These are phyloP conservation scores for Gallinago jamesoni DNA, from an alignment of 2,113 vertebrate species.

Conservation along the genomic window DNA sequence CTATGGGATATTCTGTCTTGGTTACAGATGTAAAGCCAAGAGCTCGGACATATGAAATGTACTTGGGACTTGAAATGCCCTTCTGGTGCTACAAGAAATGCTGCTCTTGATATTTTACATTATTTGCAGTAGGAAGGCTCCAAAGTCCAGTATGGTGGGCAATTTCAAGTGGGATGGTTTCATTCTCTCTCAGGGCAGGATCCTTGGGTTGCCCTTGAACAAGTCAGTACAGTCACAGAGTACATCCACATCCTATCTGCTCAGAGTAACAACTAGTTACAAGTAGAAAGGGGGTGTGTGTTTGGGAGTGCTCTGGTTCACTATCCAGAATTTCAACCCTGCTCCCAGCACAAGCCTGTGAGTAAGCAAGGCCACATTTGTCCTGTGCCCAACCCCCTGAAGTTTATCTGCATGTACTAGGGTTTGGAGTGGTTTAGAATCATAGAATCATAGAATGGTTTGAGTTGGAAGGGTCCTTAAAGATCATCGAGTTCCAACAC, in stretches of 20 bases:
- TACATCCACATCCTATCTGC: neutral
- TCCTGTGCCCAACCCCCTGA: neutral
- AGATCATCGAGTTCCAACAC: no score
- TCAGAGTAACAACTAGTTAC: neutral
- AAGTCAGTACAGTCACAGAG: neutral
- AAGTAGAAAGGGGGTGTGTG: neutral
- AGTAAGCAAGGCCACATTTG: neutral
- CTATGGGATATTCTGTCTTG: neutral
- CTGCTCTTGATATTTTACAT: neutral
- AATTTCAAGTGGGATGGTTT: neutral
- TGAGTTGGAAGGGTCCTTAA: no score
- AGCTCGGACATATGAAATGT: neutral
- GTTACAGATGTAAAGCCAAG: neutral
- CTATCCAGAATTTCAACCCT: neutral
- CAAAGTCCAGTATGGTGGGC: neutral
- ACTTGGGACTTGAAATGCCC: neutral
- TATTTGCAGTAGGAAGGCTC: neutral
- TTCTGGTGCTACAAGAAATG: neutral
- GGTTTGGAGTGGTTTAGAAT: neutral
- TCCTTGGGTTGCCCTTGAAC: neutral
- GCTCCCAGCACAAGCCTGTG: rapidly evolving
- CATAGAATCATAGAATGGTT: no score
- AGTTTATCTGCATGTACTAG: rapidly evolving
- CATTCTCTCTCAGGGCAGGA: neutral
- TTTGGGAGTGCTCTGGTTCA: neutral